phyloP scores from a whole-genome alignment of 2,113 vertebrate species.

The Callionymus lyra region DNA sequence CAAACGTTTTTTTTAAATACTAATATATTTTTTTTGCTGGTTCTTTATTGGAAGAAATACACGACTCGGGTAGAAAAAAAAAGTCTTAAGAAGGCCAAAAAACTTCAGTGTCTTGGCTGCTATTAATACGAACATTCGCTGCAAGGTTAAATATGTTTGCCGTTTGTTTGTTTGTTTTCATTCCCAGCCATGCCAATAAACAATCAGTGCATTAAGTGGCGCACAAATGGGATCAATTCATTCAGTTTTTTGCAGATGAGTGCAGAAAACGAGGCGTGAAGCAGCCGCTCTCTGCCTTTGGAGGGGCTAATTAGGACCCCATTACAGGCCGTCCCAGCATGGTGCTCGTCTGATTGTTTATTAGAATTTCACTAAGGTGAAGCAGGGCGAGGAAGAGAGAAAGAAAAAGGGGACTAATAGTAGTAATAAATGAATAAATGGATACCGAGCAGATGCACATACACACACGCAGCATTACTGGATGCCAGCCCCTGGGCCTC shows the following conservation, averaged over 20 bases:
- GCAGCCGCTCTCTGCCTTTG: slow-evolving; percentile 56
- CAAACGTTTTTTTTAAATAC: too few relatives aligned
- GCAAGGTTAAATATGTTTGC: slow-evolving; percentile 36
- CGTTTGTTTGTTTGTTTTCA: slow-evolving; percentile 44
- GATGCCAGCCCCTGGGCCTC: slow-evolving; percentile 52
- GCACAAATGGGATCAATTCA: slow-evolving; percentile 66
- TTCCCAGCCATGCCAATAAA: slow-evolving; percentile 53
- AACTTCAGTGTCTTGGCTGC: slow-evolving; percentile 12
- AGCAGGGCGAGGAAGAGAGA: slow-evolving; percentile 23
- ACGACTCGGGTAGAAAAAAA: neutral
- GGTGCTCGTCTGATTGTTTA: slow-evolving; percentile 60
- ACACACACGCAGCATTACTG: slow-evolving; percentile 21
- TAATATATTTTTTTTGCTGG: too few relatives aligned
- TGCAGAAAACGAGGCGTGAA: slow-evolving; percentile 66
- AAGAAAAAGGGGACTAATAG: slow-evolving; percentile 47
- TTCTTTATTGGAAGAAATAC: neutral
- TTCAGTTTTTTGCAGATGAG: slow-evolving; percentile 64
- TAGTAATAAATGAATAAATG: slow-evolving; percentile 60
- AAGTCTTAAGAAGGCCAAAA: neutral
- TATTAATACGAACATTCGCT: slow-evolving; percentile 42
- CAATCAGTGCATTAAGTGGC: slow-evolving; percentile 62
- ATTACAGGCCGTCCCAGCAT: slow-evolving; percentile 61
- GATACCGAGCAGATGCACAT: slow-evolving; percentile 31
- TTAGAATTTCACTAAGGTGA: slow-evolving; percentile 57
- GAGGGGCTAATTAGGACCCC: slow-evolving; percentile 63